Conservation (phyloP, 2,797 vertebrate species). For the Helostoma temminkii region DNA sequence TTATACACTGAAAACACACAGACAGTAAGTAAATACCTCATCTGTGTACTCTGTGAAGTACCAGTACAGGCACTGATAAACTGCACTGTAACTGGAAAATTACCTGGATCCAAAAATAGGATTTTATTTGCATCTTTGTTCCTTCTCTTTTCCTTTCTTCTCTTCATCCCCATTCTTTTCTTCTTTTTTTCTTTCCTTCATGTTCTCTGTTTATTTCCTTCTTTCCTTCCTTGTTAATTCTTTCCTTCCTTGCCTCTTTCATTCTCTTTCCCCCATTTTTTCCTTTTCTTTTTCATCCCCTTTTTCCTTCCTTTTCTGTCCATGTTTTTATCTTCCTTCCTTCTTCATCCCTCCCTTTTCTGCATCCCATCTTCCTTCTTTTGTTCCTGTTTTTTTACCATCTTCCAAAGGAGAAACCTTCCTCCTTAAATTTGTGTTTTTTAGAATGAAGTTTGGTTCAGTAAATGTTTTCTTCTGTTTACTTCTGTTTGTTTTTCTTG, state of each 20-base stretch:
- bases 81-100: slow-evolving; percentile 24
- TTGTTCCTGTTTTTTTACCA: no score
- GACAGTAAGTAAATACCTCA: not conserved
- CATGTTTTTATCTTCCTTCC: no score
- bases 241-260: not conserved
- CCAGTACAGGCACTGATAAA: not conserved
- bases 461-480: not conserved
- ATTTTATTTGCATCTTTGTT: no score
- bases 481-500: no score
- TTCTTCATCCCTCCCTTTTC: not conserved
- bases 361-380: not conserved
- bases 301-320: not conserved
- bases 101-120: slow-evolving; percentile 21
- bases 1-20: slow-evolving; percentile 89
- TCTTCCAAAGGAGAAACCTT: not conserved
- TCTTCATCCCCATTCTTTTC: not conserved
- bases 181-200: not conserved
- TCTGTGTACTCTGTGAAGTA: no score
- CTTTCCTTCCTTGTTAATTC: not conserved
- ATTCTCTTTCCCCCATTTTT: no score
- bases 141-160: no score
- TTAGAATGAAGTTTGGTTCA: not conserved
- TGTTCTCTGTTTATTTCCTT: not conserved
- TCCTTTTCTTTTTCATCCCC: not conserved
- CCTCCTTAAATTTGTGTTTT: not conserved